These are phyloP conservation scores for Epicauta chinensis DNA, from an alignment of 1,140 invertebrate genomes.

Conservation along the genomic window DNA sequence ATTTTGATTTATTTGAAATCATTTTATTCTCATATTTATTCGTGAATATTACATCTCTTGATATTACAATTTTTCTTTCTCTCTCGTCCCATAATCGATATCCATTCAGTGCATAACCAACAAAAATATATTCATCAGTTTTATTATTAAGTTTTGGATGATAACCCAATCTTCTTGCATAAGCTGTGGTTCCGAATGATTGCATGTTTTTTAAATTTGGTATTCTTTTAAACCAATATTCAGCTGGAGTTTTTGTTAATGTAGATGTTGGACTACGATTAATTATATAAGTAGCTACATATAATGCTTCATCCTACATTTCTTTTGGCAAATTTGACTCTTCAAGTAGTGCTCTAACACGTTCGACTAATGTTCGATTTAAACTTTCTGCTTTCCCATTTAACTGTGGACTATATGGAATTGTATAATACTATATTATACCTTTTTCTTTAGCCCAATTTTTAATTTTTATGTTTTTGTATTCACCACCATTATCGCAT, in stretches of 20 bases:
- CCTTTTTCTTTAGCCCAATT: slow-evolving; percentile 9
- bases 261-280: slow-evolving; percentile 26
- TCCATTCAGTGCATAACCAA: background rate
- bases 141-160: background rate
- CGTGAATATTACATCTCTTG: background rate
- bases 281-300: slow-evolving; percentile 32
- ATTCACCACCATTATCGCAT: slow-evolving; percentile 32
- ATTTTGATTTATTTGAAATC: background rate
- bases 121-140: background rate
- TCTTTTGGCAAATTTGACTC: slow-evolving; percentile 8
- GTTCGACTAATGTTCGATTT: slow-evolving; percentile 36
- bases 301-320: slow-evolving; percentile 40
- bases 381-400: slow-evolving; percentile 36
- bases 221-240: background rate
- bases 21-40: background rate
- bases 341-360: slow-evolving; percentile 26
- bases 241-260: background rate
- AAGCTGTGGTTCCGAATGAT: background rate
- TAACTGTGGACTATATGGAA: slow-evolving; percentile 39
- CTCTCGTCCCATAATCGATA: background rate
- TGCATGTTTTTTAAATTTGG: background rate
- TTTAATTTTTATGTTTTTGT: slow-evolving; percentile 11
- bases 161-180: background rate
- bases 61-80: background rate
- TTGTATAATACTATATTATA: slow-evolving; percentile 21